Evolutionary conservation across 2,113 vertebrate species (phyloP).

Genomic region (Clinocottus analis): DNA sequence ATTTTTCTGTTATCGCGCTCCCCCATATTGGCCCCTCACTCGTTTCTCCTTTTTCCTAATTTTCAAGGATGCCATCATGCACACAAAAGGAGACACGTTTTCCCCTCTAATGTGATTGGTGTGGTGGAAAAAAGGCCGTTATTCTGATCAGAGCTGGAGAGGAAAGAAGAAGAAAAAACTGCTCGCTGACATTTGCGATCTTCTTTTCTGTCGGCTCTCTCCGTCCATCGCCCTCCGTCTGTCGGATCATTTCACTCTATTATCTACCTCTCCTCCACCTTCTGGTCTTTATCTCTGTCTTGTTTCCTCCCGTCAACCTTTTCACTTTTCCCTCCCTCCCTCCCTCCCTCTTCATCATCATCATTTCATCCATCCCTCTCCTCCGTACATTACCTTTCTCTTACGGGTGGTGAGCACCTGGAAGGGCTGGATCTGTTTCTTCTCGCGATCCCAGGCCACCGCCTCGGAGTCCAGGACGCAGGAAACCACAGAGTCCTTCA

Average conservation of each 20-base stretch:
- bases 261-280: slow-evolving; percentile 55
- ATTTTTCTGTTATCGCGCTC: slow-evolving; percentile 43
- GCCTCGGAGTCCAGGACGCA: slow-evolving; percentile 91
- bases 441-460: slow-evolving; percentile 91
- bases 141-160: slow-evolving; percentile 64
- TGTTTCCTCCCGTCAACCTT: slow-evolving; percentile 60
- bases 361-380: slow-evolving; percentile 14
- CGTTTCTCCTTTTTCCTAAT: slow-evolving; percentile 49
- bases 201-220: slow-evolving; percentile 51
- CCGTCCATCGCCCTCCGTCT: slow-evolving; percentile 49
- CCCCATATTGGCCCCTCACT: slow-evolving; percentile 13
- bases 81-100: slow-evolving; percentile 25
- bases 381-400: slow-evolving; percentile 84
- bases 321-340: slow-evolving; percentile 15
- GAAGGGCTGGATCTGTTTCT: slow-evolving; percentile 92
- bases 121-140: slow-evolving; percentile 57
- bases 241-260: slow-evolving; percentile 71
- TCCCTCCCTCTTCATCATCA: slow-evolving; percentile 1
- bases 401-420: slow-evolving; percentile 93
- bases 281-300: slow-evolving; percentile 49
- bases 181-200: slow-evolving; percentile 66
- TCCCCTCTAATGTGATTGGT: slow-evolving; percentile 61
- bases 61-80: slow-evolving; percentile 43
- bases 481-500: slow-evolving; percentile 83
- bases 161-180: slow-evolving; percentile 39